Conservation (phyloP, 2,888 invertebrate species). For the Agriotes lineatus region DNA sequence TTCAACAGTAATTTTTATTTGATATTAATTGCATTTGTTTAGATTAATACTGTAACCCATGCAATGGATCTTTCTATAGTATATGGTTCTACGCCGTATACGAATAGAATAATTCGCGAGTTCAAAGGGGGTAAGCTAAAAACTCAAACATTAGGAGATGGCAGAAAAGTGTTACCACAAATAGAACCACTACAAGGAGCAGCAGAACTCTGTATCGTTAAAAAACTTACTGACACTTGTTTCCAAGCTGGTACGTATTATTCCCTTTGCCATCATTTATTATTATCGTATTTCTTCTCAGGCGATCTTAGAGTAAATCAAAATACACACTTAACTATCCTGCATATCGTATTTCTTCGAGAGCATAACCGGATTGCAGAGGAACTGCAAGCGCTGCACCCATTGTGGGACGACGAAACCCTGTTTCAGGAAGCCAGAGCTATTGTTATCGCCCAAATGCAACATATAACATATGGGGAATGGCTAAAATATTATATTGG, state of each 20-base stretch:
- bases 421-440: conserved; percentile 77
- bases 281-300: conserved; percentile 54
- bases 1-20: neutral
- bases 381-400: conserved; percentile 72
- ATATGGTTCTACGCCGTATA: conserved; percentile 26
- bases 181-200: neutral
- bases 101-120: neutral
- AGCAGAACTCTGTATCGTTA: neutral
- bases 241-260: conserved; percentile 11
- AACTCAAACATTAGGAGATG: neutral
- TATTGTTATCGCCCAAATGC: conserved; percentile 73
- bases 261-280: no score
- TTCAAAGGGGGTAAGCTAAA: conserved; percentile 15
- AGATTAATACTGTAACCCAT: conserved; percentile 18
- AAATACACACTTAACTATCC: conserved; percentile 75
- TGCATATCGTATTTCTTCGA: conserved; percentile 77
- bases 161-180: conserved; percentile 16
- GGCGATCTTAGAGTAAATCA: conserved; percentile 80
- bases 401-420: conserved; percentile 75
- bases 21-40: neutral
- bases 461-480: conserved; percentile 81
- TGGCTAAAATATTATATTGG: conserved; percentile 79
- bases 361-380: conserved; percentile 81
- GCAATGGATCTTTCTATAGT: conserved; percentile 24
- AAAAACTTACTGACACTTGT: conserved; percentile 7